Conservation (phyloP, 2,888 invertebrate species). For the Ptychoptera contaminata region DNA sequence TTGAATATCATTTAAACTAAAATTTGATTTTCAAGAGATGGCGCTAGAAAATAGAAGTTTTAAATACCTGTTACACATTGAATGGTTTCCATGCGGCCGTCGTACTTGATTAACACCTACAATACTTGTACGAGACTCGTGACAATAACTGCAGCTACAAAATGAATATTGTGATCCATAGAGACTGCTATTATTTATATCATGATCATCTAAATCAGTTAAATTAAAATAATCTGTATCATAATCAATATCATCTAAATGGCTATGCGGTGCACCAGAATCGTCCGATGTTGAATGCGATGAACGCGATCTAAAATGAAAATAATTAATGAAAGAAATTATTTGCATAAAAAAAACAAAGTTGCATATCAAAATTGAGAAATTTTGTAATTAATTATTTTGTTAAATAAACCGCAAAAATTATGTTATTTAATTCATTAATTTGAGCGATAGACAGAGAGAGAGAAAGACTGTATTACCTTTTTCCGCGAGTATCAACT, state of each 20-base stretch:
- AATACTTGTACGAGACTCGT: slow-evolving; percentile 31
- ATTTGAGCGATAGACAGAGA: too few relatives aligned
- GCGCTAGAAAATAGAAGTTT: too few relatives aligned
- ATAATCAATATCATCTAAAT: slow-evolving; percentile 13
- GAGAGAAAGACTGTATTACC: slow-evolving; percentile 27
- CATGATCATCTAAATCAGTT: slow-evolving; percentile 10
- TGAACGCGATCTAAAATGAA: slow-evolving; percentile 15
- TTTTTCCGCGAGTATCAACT: slow-evolving; percentile 37
- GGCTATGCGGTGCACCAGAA: slow-evolving; percentile 14
- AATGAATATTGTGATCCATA: slow-evolving; percentile 41
- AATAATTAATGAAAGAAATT: too few relatives aligned
- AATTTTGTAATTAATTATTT: not conserved
- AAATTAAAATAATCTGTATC: slow-evolving; percentile 11
- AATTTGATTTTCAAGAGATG: too few relatives aligned
- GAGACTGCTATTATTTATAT: slow-evolving; percentile 25
- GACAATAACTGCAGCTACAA: slow-evolving; percentile 45
- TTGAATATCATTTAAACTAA: too few relatives aligned
- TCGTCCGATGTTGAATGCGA: slow-evolving; percentile 15
- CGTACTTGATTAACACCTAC: slow-evolving; percentile 23
- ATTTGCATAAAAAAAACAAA: not conserved
- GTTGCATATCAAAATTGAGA: not conserved
- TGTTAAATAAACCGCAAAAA: not conserved
- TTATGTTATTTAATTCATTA: too few relatives aligned
- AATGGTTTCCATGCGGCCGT: too few relatives aligned
- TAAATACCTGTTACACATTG: too few relatives aligned